A percentile compares a stretch with the other conserved stretches of the same genome.
Evolutionary conservation across 2,888 invertebrate species (phyloP).

Genomic region (Pilophorus perplexus): DNA sequence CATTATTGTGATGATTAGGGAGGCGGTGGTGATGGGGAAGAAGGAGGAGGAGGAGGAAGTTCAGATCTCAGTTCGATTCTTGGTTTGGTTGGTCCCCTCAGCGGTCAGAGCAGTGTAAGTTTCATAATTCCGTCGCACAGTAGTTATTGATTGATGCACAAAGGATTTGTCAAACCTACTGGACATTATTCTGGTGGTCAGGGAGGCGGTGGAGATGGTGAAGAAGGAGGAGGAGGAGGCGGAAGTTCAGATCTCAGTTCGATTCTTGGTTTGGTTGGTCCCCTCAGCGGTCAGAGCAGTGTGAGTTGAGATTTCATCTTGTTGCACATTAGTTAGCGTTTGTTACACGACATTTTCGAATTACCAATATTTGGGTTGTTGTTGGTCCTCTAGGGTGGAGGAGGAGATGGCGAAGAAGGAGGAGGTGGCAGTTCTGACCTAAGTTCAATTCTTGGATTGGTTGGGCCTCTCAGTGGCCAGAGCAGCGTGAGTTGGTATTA

Average conservation of each 20-base stretch:
- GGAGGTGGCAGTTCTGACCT: conserved; percentile 17
- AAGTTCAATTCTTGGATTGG: not conserved
- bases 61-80: conserved; percentile 47
- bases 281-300: conserved; percentile 23
- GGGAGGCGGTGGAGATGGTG: conserved; percentile 14
- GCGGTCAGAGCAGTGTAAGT: conserved; percentile 47
- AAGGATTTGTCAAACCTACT: too few relatives aligned
- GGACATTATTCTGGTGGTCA: too few relatives aligned
- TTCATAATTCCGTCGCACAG: not conserved
- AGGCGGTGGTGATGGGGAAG: conserved; percentile 38
- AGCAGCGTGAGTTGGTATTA: conserved; percentile 16
- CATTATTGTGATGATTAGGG: too few relatives aligned
- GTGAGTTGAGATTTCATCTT: too few relatives aligned
- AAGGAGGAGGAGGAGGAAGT: conserved; percentile 41
- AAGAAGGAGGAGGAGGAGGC: conserved; percentile 25
- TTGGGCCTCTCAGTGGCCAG: conserved; percentile 10
- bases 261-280: conserved; percentile 15
- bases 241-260: conserved; percentile 22
- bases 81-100: conserved; percentile 47
- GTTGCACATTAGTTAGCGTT: too few relatives aligned
- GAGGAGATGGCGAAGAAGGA: conserved; percentile 3
- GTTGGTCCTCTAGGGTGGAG: not conserved
- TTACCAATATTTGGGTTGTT: too few relatives aligned
- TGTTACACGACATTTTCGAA: too few relatives aligned
- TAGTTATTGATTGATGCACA: too few relatives aligned